Percentiles rank a stretch among this genome's conserved stretches.
Evolutionary conservation across 1,140 invertebrate species (phyloP).

Genomic region (Atopsyche davidsoni): DNA sequence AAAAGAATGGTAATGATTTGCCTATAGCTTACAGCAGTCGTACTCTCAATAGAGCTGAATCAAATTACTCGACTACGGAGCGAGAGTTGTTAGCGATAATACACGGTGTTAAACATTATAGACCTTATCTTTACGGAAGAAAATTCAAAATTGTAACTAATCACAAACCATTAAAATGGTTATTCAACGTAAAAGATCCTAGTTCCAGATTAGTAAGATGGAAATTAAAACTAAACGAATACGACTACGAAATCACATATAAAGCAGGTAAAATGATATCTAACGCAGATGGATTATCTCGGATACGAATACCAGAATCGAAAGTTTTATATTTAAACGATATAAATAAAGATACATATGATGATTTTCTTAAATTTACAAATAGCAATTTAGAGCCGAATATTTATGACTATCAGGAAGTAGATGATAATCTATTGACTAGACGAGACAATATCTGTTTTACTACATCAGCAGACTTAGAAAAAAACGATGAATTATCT

Average conservation of each 20-base stretch:
- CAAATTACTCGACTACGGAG: conserved; percentile 40
- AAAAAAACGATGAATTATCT: conserved; percentile 1
- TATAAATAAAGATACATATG: neutral
- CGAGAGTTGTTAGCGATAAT: conserved; percentile 50
- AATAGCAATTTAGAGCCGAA: conserved; percentile 10
- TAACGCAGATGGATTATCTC: conserved; percentile 36
- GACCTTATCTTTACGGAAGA: conserved; percentile 42
- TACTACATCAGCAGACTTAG: conserved; percentile 8
- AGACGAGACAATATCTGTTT: conserved; percentile 8
- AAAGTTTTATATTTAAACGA: neutral
- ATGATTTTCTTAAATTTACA: conserved; percentile 9
- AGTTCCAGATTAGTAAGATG: conserved; percentile 44
- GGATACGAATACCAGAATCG: conserved; percentile 25
- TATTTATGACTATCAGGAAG: conserved; percentile 9
- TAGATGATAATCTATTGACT: neutral
- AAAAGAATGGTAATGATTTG: conserved; percentile 14
- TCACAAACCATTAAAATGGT: conserved; percentile 45
- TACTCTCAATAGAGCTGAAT: conserved; percentile 39
- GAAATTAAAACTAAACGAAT: conserved; percentile 44
- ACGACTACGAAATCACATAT: conserved; percentile 40
- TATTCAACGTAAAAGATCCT: conserved; percentile 41
- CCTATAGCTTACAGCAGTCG: conserved; percentile 39
- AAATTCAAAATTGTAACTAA: conserved; percentile 49
- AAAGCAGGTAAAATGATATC: conserved; percentile 36
- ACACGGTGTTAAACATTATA: conserved; percentile 41